A percentile compares a stretch with the other conserved stretches of the same genome.
Conservation (phyloP, 2,113 vertebrate genomes). For the Oryzias celebensis region DNA sequence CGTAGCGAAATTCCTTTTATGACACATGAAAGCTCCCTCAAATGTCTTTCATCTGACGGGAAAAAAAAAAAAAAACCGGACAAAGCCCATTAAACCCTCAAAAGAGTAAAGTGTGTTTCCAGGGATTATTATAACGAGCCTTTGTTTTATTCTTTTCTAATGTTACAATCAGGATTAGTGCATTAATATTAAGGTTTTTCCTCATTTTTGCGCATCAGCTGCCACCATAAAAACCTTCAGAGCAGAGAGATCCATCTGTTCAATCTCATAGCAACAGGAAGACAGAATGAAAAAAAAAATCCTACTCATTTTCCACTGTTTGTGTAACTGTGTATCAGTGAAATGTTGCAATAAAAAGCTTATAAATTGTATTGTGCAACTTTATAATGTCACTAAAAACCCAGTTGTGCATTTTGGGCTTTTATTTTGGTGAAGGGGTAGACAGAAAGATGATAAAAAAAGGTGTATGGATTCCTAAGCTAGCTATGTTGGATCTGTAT, state of each 20-base stretch:
- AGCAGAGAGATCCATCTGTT: conserved; percentile 73
- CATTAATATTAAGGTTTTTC: not conserved
- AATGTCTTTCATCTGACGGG: conserved; percentile 36
- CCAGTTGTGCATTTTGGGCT: too few relatives aligned
- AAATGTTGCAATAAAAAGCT: not conserved
- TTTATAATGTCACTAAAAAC: too few relatives aligned
- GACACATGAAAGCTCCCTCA: conserved; percentile 10
- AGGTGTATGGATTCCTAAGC: too few relatives aligned
- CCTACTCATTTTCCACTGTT: conserved; percentile 3
- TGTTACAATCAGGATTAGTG: conserved; percentile 39
- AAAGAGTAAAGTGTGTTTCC: conserved; percentile 27
- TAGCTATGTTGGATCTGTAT: not conserved
- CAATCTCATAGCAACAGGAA: conserved; percentile 75
- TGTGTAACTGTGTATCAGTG: not conserved
- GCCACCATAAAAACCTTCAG: conserved; percentile 66
- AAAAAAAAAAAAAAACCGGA: conserved; percentile 1
- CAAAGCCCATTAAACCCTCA: conserved; percentile 26
- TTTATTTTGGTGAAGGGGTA: too few relatives aligned
- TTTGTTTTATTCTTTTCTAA: conserved; percentile 16
- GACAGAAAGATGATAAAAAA: too few relatives aligned
- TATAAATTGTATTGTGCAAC: too few relatives aligned
- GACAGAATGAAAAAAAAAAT: conserved; percentile 20
- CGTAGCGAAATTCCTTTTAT: not conserved
- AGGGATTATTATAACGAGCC: conserved; percentile 12
- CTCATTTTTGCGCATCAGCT: conserved; percentile 66